Evolutionary conservation across 2,797 vertebrate species (phyloP), one percentile per base, ranked within the genome.

Genomic region (Mycteria americana): DNA sequence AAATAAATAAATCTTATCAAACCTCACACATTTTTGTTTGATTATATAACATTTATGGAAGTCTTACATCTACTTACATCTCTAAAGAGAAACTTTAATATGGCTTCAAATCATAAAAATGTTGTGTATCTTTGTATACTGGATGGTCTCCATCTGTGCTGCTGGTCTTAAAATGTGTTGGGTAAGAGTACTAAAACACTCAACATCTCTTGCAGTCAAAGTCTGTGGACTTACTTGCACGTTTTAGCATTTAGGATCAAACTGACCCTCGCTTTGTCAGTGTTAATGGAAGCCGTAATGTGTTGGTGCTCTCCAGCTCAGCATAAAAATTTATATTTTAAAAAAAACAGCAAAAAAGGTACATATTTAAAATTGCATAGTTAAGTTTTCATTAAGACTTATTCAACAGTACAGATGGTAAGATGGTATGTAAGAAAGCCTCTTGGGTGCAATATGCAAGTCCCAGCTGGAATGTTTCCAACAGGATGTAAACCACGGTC

Each of bases 401-500:
- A 85, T 39, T 94, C 60, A 39, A 84, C 63, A 88, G 95, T 88
- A 97, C 96, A 98, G 93, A 97, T 85, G 93, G 93, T 80, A 96
- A 89, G 95, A 97, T 41, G 92, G 95, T 93, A 95, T 82, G 89
- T 41, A 92, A 15, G 88, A 89, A 80, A 93, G 79, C 87, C 97
- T 96, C 97, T 86, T 88, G 97, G 97, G 96, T 86, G 76, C 51
- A 96, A 97, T 87, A 96, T 4, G 41, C 80, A 95, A 95, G 93
- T 85, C 92, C 78, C 93, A 88, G 89, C 43, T 97, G 98, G 95
- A 97, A 68, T 45, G 59, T 95, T 97, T 98, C 97, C 97, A 98
- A 88, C 92, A 98, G 97, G 96, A 98, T 97, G 96, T 92, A 97
- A 98, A 97, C 95, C 91, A 76, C 1, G 1, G 94, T 95, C 85